Conservation (phyloP, 2,797 vertebrate genomes). For the Artibeus lituratus region DNA sequence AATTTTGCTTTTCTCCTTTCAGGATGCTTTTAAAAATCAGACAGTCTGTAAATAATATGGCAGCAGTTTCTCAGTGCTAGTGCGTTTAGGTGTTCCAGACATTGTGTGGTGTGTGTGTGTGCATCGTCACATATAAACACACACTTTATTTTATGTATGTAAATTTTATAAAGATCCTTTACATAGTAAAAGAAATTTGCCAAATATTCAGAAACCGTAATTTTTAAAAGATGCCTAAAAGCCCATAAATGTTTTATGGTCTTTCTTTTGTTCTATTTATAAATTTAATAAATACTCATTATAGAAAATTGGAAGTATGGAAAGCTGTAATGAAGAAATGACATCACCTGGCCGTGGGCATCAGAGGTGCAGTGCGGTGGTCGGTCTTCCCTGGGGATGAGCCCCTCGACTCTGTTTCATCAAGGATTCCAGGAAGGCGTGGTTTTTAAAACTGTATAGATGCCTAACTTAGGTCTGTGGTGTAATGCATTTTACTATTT, state of each 20-base stretch:
- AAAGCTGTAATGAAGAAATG: background rate
- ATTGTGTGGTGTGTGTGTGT: background rate
- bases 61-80: background rate
- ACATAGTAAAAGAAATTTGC: background rate
- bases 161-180: background rate
- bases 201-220: background rate
- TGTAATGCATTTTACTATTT: background rate
- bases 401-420: background rate
- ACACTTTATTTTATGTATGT: background rate
- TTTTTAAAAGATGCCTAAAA: background rate
- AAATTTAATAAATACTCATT: background rate
- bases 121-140: background rate
- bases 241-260: background rate
- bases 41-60: background rate
- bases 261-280: slow-evolving; percentile 6
- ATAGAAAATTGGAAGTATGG: background rate
- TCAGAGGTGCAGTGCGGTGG: background rate
- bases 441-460: background rate
- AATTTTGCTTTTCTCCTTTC: slow-evolving; percentile 1
- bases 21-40: background rate
- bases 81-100: background rate
- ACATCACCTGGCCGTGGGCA: background rate
- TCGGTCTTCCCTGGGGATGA: background rate
- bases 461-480: background rate
- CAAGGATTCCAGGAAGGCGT: background rate